phyloP scores from a whole-genome alignment of 2,797 vertebrate genomes.

The Micrastur ruficollis region DNA sequence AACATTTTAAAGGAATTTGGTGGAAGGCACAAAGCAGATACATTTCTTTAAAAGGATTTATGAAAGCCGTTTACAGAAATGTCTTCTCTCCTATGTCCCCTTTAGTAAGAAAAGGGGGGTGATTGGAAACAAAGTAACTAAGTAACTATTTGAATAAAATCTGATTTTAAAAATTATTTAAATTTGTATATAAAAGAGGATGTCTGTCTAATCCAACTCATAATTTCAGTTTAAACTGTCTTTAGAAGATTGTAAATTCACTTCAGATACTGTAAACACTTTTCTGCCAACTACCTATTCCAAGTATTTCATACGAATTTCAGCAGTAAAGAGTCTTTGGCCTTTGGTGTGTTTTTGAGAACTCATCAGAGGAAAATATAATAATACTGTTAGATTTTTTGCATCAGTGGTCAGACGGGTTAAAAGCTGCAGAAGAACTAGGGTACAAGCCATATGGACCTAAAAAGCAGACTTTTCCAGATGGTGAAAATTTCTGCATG shows the following conservation, averaged over 20 bases:
- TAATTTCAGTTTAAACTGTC: not conserved
- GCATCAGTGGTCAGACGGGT: not conserved
- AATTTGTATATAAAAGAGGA: not conserved
- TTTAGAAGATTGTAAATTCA: not conserved
- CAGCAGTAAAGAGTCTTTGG: not conserved
- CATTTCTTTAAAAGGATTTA: not conserved
- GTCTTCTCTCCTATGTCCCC: not conserved
- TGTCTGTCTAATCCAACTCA: not conserved
- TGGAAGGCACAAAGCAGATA: not conserved
- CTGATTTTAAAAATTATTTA: not conserved
- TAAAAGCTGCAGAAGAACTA: not conserved
- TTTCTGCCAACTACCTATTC: not conserved
- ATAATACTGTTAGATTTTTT: not conserved
- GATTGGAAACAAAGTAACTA: not conserved
- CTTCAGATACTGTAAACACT: not conserved
- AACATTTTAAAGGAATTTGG: not conserved
- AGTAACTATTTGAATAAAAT: not conserved
- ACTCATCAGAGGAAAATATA: not conserved
- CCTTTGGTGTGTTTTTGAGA: not conserved
- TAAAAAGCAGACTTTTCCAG: not conserved
- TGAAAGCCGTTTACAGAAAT: not conserved
- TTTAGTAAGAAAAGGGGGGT: not conserved
- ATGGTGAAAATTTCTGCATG: not conserved
- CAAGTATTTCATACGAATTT: not conserved
- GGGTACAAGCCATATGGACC: not conserved